Percentiles rank a stretch among this genome's conserved stretches.
phyloP scores from a whole-genome alignment of 2,888 invertebrate species.

The Ophion costatus region DNA sequence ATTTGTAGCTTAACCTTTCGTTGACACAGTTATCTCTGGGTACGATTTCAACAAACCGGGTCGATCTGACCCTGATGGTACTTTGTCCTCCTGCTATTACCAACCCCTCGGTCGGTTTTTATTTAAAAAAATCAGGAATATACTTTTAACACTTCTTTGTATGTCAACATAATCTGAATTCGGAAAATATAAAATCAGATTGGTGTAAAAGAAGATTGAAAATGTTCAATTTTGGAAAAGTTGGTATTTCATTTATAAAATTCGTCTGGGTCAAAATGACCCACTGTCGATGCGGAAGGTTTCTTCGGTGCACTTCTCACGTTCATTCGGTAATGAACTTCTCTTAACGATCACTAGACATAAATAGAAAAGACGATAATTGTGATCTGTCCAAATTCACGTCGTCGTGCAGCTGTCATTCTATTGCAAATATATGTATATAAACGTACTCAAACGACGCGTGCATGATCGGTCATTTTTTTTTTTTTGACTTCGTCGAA shows the following conservation, averaged over 20 bases:
- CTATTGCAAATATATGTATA: too few species aligned
- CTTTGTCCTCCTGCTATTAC: too few species aligned
- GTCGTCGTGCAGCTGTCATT: background rate
- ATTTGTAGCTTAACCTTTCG: background rate
- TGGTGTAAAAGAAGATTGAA: too few species aligned
- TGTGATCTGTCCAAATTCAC: background rate
- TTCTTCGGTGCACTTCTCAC: background rate
- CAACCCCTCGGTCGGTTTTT: too few species aligned
- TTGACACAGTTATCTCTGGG: background rate
- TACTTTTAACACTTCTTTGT: too few species aligned
- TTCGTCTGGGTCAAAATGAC: too few species aligned
- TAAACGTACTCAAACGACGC: background rate
- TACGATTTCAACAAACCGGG: background rate
- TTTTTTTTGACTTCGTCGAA: slow-evolving; percentile 51
- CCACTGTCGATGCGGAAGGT: too few species aligned
- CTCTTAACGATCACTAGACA: background rate
- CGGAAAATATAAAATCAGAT: too few species aligned
- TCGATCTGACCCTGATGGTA: background rate
- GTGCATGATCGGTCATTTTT: slow-evolving; percentile 58
- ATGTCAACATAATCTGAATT: too few species aligned
- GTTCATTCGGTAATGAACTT: background rate
- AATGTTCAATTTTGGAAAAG: too few species aligned
- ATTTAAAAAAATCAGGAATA: too few species aligned
- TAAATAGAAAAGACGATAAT: background rate
- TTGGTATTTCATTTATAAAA: too few species aligned